Evolutionary conservation across 2,113 vertebrate species (phyloP).

Genomic region (crab-eating macaque (Macaca fascicularis)): T2T-MFA8v1.1 NC_088376.1:62713001-62713500

Average conservation of each 20-base stretch:
- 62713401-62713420: not conserved
- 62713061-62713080: conserved; percentile 23
- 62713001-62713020: not conserved
- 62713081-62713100: not conserved
- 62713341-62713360: not conserved
- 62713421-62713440: not conserved
- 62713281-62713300: not conserved
- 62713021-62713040: not conserved
- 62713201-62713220: not conserved
- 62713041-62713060: conserved; percentile 17
- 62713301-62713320: not conserved
- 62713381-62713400: no score
- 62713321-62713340: not conserved
- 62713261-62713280: not conserved
- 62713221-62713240: conserved; percentile 38
- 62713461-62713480: not conserved
- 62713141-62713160: not conserved
- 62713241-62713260: not conserved
- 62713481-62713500: not conserved
- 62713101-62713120: not conserved
- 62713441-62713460: not conserved
- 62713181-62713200: not conserved
- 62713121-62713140: conserved; percentile 12
- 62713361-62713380: no score
- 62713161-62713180: not conserved